These are phyloP conservation scores for Borostomias antarcticus DNA, from an alignment of 2,797 vertebrate species.

Conservation along the genomic window DNA sequence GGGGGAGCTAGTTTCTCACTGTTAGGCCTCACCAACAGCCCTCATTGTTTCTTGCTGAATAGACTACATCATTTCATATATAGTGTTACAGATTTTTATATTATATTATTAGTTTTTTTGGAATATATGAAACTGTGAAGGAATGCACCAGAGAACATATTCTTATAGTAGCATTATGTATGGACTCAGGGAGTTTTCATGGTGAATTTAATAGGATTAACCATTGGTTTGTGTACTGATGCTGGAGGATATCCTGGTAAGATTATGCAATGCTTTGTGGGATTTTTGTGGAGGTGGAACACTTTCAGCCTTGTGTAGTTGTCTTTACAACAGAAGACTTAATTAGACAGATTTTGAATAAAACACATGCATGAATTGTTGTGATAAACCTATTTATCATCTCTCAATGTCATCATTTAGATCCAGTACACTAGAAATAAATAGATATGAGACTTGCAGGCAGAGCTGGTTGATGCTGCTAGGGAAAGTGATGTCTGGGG, in stretches of 20 bases:
- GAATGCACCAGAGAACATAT: slow-evolving; percentile 51
- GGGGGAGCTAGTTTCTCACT: slow-evolving; percentile 14
- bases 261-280: slow-evolving; percentile 26
- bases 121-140: slow-evolving; percentile 35
- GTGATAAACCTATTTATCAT: too few relatives aligned
- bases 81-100: not conserved
- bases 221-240: slow-evolving; percentile 47
- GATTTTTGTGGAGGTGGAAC: slow-evolving; percentile 12
- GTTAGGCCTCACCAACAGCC: not conserved
- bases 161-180: slow-evolving; percentile 51
- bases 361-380: too few relatives aligned
- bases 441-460: too few relatives aligned
- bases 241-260: slow-evolving; percentile 27
- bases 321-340: not conserved
- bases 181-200: slow-evolving; percentile 48
- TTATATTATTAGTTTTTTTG: slow-evolving; percentile 6
- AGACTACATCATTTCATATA: not conserved
- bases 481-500: too few relatives aligned
- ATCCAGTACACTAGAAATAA: too few relatives aligned
- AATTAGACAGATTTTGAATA: not conserved
- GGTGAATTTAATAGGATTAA: slow-evolving; percentile 62
- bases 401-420: too few relatives aligned
- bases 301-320: slow-evolving; percentile 6
- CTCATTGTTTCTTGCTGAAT: not conserved
- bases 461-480: too few relatives aligned